Evolutionary conservation across 2,797 vertebrate genomes (phyloP).

Genomic region (Sternarchorhynchus goeldii): DNA sequence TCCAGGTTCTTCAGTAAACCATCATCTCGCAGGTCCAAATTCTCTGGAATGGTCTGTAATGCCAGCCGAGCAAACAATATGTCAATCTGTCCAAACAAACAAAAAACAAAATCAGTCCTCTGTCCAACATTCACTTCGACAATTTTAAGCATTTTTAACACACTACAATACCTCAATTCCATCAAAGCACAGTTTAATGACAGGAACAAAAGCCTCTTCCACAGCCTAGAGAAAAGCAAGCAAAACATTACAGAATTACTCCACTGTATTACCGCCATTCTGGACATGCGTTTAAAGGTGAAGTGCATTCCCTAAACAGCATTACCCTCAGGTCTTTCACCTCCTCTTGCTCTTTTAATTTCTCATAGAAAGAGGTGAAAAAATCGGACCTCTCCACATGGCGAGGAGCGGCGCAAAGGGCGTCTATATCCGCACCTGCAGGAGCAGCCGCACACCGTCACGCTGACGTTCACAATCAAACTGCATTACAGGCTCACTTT

Average conservation of each 20-base stretch:
- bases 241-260: not conserved
- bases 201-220: slow-evolving; percentile 87
- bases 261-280: not conserved
- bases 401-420: slow-evolving; percentile 86
- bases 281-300: not conserved
- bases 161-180: slow-evolving; percentile 82
- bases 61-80: slow-evolving; percentile 87
- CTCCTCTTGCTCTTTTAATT: slow-evolving; percentile 87
- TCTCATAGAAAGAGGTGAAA: slow-evolving; percentile 89
- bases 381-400: slow-evolving; percentile 88
- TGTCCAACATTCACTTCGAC: not conserved
- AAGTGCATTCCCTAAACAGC: slow-evolving; percentile 36
- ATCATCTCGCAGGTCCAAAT: slow-evolving; percentile 85
- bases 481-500: too few relatives aligned
- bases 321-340: slow-evolving; percentile 85
- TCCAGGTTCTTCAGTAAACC: slow-evolving; percentile 83
- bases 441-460: not conserved
- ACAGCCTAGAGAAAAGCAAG: slow-evolving; percentile 73
- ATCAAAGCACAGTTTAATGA: slow-evolving; percentile 89
- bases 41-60: slow-evolving; percentile 84
- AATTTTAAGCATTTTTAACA: slow-evolving; percentile 20
- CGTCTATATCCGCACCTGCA: slow-evolving; percentile 89
- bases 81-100: slow-evolving; percentile 79
- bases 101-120: not conserved
- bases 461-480: too few relatives aligned